A percentile compares a stretch with the other conserved stretches of the same genome.
These are phyloP conservation scores for Styela clava DNA, from an alignment of 23 tunicate genomes.

Conservation along the genomic window DNA sequence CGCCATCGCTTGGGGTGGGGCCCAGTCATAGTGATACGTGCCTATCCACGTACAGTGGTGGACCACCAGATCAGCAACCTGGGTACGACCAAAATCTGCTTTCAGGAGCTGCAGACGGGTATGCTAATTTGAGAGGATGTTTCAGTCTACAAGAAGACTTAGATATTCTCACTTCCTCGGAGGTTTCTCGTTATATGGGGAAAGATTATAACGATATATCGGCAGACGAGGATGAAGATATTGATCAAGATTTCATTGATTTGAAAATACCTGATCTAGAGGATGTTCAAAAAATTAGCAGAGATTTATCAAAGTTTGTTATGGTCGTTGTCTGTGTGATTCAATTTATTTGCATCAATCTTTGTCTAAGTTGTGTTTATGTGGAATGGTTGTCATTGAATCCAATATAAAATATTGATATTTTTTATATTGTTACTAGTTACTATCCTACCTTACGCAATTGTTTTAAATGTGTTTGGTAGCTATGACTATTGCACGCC, in stretches of 20 bases:
- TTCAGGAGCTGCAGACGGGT: conserved; percentile 14
- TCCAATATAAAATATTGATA: no score
- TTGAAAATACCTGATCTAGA: background rate
- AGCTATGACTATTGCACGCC: no score
- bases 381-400: no score
- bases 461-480: no score
- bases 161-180: conserved; percentile 41
- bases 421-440: no score
- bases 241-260: background rate
- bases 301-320: conserved; percentile 6
- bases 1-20: conserved; percentile 21
- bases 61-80: background rate
- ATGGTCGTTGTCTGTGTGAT: background rate
- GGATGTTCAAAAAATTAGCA: background rate
- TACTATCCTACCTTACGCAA: no score
- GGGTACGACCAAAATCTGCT: conserved; percentile 19
- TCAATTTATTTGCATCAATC: background rate
- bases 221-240: background rate
- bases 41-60: conserved; percentile 38
- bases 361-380: no score
- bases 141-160: conserved; percentile 47
- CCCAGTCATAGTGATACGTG: conserved; percentile 62
- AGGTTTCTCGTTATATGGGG: conserved; percentile 12
- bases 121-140: conserved; percentile 26
- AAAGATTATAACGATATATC: background rate